Evolutionary conservation across 2,888 invertebrate species (phyloP), one percentile per base, ranked within the genome.

Genomic region (Temnothorax rugatulus): DNA sequence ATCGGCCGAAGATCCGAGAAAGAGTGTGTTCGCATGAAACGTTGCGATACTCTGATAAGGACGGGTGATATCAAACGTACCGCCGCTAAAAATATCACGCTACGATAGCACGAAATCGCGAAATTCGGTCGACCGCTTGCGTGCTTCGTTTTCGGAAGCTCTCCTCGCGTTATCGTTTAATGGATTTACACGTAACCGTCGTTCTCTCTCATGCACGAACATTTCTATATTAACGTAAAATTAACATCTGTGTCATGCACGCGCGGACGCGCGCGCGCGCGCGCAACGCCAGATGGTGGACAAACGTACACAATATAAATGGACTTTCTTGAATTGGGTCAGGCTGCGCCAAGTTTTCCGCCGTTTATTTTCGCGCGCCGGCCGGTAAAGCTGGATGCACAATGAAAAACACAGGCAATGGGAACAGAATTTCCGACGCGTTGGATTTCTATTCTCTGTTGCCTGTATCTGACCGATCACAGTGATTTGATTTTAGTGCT

Each of bases 281-380:
- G 18, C 41, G 25, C 7, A 15, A 79, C 21, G 73, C 38, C 79
- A 81, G 41, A 77, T 77, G 71, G 25, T 52, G 25, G 76, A 79
- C 74, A 73, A 79, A 59, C 44, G 71, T 44, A 66, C 41, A 66
- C 41, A 66, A 66, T 25, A 21, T 79, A 79, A 71, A 79, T 57
- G 77, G 57, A 71, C 44, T 69, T 79, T 69, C 44, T 34, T 59
- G 59, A 79, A 79, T 79, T 79, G 47, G 74, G 79, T 79, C 79
- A 73, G 21, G 21, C 73, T 7, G 63, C 25, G 79, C 57, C 73
- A 47, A 59, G 79, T 79, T 79, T 79, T 73, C 59, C 79, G 34
- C 47, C 59, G 79, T 61, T 79, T 79, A 79, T 73, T 79, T 79
- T 73, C 74, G 9, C 38, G 5, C 38, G 38, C 38, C 52, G 59